Percentiles rank a stretch among this genome's conserved stretches.
Conservation (phyloP, 2,797 vertebrate species). For the Netta rufina region DNA sequence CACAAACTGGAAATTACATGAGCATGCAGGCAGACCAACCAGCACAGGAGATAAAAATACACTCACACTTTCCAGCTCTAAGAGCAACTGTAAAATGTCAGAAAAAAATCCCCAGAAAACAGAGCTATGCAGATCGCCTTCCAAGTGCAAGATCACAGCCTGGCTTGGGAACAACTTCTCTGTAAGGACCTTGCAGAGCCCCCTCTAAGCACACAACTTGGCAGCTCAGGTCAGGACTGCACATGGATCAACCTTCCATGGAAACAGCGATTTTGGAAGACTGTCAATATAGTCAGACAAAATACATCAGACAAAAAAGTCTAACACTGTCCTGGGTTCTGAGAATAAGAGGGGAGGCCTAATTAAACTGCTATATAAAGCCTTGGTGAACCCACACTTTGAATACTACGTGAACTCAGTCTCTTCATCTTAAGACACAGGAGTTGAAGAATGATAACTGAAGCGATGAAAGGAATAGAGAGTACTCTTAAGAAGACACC, state of each 20-base stretch:
- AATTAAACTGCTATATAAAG: background rate
- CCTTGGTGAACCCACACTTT: background rate
- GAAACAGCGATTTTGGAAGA: background rate
- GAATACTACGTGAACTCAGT: background rate
- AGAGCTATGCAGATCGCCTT: background rate
- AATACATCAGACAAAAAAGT: background rate
- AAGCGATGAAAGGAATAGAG: background rate
- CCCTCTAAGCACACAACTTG: background rate
- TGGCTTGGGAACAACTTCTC: background rate
- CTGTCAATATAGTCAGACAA: background rate
- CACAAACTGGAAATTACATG: background rate
- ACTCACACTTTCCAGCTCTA: background rate
- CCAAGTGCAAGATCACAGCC: no score
- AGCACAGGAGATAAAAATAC: background rate
- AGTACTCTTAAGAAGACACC: background rate
- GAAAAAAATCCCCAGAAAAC: background rate
- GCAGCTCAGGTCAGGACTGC: background rate
- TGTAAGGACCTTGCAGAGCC: background rate
- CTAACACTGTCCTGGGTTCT: background rate
- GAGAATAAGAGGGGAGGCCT: background rate
- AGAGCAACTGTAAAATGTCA: background rate
- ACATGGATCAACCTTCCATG: rapidly evolving
- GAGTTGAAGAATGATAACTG: background rate
- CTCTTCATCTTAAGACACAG: background rate
- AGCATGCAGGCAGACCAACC: background rate